phyloP scores from a whole-genome alignment of 2,888 invertebrate genomes.

The Drymonia ruficornis region DNA sequence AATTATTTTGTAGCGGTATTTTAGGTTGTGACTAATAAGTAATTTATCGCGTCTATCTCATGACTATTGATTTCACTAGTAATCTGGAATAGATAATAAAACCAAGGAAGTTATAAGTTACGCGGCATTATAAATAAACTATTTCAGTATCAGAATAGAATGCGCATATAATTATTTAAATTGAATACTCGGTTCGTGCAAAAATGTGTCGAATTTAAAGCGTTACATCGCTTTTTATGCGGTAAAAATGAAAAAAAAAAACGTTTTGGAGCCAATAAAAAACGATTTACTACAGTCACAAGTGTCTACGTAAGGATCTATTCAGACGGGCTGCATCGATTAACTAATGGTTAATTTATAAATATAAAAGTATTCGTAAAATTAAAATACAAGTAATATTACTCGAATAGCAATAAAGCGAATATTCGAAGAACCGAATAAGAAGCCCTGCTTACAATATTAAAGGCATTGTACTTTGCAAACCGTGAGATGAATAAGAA shows the following conservation, averaged over 20 bases:
- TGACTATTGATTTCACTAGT: neutral
- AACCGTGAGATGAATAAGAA: no score
- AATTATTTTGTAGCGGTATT: neutral
- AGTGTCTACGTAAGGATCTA: no score
- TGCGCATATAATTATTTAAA: neutral
- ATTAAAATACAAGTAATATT: no score
- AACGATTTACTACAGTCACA: no score
- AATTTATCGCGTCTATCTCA: neutral
- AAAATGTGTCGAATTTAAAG: neutral
- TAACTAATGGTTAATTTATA: no score
- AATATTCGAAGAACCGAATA: no score
- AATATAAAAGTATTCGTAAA: no score
- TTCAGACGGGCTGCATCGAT: no score
- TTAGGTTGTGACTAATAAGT: neutral
- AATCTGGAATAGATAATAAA: neutral
- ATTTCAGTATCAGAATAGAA: neutral
- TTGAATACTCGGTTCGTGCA: neutral
- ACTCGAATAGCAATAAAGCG: no score
- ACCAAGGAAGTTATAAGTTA: neutral
- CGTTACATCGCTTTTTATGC: slow-evolving; percentile 9
- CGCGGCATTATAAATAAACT: neutral
- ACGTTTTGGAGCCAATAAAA: no score
- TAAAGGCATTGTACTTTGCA: no score
- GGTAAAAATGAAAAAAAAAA: neutral
- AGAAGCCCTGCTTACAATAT: no score